phyloP scores from a whole-genome alignment of 1,140 invertebrate genomes.

The Drosophila trapezifrons region DNA sequence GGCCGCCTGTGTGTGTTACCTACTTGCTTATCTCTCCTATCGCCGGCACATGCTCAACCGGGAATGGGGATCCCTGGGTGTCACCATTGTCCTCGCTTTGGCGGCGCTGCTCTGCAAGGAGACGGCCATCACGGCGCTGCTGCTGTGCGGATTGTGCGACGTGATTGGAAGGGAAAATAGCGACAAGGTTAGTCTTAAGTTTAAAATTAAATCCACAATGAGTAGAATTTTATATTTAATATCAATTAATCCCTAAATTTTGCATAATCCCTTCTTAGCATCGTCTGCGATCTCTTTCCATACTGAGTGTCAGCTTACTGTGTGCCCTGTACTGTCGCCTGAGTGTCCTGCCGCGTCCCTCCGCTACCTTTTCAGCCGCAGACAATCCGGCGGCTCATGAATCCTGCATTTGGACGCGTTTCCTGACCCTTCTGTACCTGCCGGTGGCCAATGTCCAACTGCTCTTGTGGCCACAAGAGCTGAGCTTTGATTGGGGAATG shows the following conservation, averaged over 20 bases:
- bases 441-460: conserved; percentile 94
- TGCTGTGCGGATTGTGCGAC: conserved; percentile 92
- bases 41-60: conserved; percentile 86
- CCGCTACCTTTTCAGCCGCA: conserved; percentile 92
- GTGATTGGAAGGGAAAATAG: conserved; percentile 55
- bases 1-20: conserved; percentile 95
- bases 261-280: conserved; percentile 85
- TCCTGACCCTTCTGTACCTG: conserved; percentile 93
- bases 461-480: conserved; percentile 90
- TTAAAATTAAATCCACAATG: too few relatives aligned
- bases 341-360: conserved; percentile 86
- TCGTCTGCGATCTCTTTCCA: conserved; percentile 87
- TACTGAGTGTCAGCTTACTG: conserved; percentile 86
- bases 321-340: conserved; percentile 87
- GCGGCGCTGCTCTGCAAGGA: conserved; percentile 94
- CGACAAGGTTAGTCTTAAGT: conserved; percentile 74
- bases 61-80: conserved; percentile 85
- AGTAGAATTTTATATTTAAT: too few relatives aligned
- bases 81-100: conserved; percentile 86
- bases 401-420: conserved; percentile 88
- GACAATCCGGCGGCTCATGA: conserved; percentile 95
- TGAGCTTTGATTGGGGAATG: conserved; percentile 98
- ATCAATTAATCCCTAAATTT: not conserved
- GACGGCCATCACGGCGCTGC: conserved; percentile 94
- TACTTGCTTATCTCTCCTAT: conserved; percentile 93